Percentiles rank a stretch among this genome's conserved stretches.
Evolutionary conservation across 1,140 invertebrate species (phyloP).

Genomic region (Megalopta genalis): DNA sequence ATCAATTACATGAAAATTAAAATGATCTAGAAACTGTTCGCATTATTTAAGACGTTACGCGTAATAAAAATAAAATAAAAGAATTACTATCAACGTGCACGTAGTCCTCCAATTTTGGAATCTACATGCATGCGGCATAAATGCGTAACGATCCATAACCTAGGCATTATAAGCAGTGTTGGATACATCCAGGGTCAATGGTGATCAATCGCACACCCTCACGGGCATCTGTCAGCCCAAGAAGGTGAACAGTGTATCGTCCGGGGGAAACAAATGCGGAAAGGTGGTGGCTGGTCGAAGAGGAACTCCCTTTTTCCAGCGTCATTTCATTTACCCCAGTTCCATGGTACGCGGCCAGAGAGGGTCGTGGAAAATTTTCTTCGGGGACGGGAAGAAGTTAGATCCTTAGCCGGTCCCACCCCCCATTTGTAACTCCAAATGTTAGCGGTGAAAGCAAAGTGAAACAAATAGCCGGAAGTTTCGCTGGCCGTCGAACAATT

Average conservation of each 20-base stretch:
- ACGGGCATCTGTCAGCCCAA: no score
- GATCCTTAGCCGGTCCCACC: conserved; percentile 25
- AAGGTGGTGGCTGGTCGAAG: background rate
- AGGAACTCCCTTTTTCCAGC: background rate
- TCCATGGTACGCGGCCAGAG: background rate
- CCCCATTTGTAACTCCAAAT: conserved; percentile 42
- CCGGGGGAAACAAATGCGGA: background rate
- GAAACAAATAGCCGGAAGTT: conserved; percentile 63
- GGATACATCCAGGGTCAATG: no score
- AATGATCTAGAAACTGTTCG: no score
- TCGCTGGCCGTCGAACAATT: conserved; percentile 25
- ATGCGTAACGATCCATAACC: no score
- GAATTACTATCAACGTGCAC: no score
- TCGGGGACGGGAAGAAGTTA: conserved; percentile 39
- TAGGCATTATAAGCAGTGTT: no score
- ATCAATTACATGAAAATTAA: no score
- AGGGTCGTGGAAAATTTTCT: background rate
- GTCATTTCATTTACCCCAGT: conserved; percentile 30
- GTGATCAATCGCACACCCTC: no score
- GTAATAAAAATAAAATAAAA: no score
- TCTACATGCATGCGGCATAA: no score
- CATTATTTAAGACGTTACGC: no score
- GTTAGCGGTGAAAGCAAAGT: conserved; percentile 58
- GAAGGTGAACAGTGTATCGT: background rate
- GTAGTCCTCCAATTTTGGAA: no score